phyloP scores from a whole-genome alignment of 2,888 invertebrate species.

The Caenorhabditis parvicauda region DNA sequence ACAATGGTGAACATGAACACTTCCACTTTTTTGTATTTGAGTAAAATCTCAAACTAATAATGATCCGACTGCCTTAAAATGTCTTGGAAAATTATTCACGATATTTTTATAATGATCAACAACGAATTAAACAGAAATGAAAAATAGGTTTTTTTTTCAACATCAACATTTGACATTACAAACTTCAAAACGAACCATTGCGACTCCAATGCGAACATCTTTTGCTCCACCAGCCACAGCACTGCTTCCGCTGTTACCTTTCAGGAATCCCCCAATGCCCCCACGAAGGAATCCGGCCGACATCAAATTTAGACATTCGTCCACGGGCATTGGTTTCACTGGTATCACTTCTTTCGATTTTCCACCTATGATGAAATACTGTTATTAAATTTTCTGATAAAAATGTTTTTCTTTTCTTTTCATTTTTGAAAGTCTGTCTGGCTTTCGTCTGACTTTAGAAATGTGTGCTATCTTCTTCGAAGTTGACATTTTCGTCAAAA shows the following conservation, averaged over 20 bases:
- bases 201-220: slow-evolving; percentile 93
- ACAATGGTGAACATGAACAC: too few species aligned
- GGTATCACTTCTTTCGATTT: slow-evolving; percentile 25
- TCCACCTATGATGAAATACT: slow-evolving; percentile 26
- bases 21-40: too few species aligned
- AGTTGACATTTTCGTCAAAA: too few species aligned
- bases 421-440: too few species aligned
- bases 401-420: neutral
- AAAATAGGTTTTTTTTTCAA: neutral
- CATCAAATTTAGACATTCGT: slow-evolving; percentile 85
- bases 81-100: too few species aligned
- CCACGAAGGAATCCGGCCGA: slow-evolving; percentile 91
- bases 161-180: neutral
- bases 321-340: slow-evolving; percentile 66
- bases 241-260: slow-evolving; percentile 77
- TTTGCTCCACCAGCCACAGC: slow-evolving; percentile 82
- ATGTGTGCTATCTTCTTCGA: too few species aligned
- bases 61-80: too few species aligned
- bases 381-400: neutral
- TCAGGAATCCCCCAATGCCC: slow-evolving; percentile 74
- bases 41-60: too few species aligned
- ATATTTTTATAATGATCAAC: neutral
- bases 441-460: too few species aligned
- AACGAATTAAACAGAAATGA: too few species aligned
- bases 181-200: slow-evolving; percentile 74